Base-by-base conservation (phyloP, 2,888 invertebrate genomes). In the Protophormia terraenovae region DNA sequence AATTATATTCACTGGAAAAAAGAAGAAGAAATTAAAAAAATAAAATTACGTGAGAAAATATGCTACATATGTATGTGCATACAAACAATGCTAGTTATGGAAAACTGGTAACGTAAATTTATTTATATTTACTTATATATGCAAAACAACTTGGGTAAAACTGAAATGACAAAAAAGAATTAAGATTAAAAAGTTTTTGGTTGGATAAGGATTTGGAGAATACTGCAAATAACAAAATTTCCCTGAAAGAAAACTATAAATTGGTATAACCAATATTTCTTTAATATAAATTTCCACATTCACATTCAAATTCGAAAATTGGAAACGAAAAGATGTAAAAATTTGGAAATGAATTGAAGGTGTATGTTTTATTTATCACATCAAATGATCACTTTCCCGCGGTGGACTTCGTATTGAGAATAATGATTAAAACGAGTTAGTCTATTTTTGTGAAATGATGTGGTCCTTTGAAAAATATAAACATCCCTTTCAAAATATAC, bases 381-480 rank as follows among this genome's bases (percentile, higher is more conserved):
- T 50, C 77, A 67, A 67, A 77, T 77, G 77, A 60, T 60, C 72
- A 72, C 58, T 72, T 60, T 72, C 60, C 58, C 60, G 27, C 22
- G 66, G 55, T 77, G 55, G 66, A 67, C 77, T 77, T 77, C 45
- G 77, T 58, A 67, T 77, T 67, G 67, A 66, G 76, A 77, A 77
- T 77, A 77, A 77, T 67, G 66, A 67, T 16, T 66, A 14, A n/a
- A 16, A 29, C 19, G 55, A 77, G 32, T 77, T 77, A 77, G 66
- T 55, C 76, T 67, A 77, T 67, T 77, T 77, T 77, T 77, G 76
- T 55, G 76, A 67, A 77, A 27, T 77, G 55, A 77, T 77, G 76
- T 67, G 27, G 45, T 41, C 32, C n/a, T 12, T 1, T 16, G 22
- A 41, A 27, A 24, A 24, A n/a, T n/a, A n/a, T n/a, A n/a, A n/a